Conservation (phyloP, 92 coral and sea anemone genomes). For the Galaxea fascicularis region DNA sequence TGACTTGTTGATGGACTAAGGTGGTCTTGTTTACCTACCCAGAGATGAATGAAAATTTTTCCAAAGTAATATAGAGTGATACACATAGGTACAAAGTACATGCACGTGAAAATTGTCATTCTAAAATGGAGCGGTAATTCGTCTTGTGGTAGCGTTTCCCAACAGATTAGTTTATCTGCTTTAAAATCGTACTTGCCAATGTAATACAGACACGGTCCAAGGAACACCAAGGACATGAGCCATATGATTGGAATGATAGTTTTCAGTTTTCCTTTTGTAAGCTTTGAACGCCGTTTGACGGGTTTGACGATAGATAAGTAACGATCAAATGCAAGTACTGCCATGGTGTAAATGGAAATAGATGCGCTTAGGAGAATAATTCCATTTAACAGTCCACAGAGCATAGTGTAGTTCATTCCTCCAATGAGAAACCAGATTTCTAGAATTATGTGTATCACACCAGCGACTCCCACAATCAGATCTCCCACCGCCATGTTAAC, state of each 20-base stretch:
- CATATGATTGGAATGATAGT: constrained; percentile 64
- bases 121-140: constrained; percentile 54
- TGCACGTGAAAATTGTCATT: constrained; percentile 51
- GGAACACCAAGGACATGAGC: constrained; percentile 41
- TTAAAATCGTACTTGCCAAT: constrained; percentile 9
- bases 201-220: constrained; percentile 53
- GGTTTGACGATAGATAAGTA: constrained; percentile 73
- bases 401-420: background rate
- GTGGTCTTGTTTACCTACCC: constrained; percentile 48
- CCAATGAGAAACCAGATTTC: constrained; percentile 13
- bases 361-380: constrained; percentile 63
- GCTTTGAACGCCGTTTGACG: constrained; percentile 42
- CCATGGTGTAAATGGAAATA: constrained; percentile 70
- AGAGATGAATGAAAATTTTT: constrained; percentile 50
- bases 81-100: constrained; percentile 74
- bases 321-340: constrained; percentile 66
- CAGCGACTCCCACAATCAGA: constrained; percentile 62
- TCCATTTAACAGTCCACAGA: constrained; percentile 60
- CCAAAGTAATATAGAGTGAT: constrained; percentile 12
- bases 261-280: constrained; percentile 51
- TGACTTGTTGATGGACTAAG: constrained; percentile 33
- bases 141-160: constrained; percentile 71
- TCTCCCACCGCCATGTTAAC: constrained; percentile 78
- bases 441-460: constrained; percentile 61
- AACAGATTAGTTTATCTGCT: constrained; percentile 54